A percentile compares a stretch with the other conserved stretches of the same genome.
These are phyloP conservation scores for Cyphotilapia sp. DNA, from an alignment of 2,113 vertebrate genomes.

Conservation along the genomic window DNA sequence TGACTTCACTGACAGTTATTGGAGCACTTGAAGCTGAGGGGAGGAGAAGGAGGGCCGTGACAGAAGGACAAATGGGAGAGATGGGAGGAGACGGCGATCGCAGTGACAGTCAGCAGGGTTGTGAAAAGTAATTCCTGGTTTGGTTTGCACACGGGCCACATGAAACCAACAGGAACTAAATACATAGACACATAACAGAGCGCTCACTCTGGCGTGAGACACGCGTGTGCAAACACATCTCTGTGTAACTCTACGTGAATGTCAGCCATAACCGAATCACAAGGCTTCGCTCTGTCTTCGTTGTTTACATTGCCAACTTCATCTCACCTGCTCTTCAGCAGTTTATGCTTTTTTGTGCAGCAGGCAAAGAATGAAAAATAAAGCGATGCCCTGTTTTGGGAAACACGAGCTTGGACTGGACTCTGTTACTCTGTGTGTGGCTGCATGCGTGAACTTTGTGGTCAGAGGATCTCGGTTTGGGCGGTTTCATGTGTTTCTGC, in stretches of 20 bases:
- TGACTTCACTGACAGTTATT: slow-evolving; percentile 64
- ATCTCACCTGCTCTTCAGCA: not conserved
- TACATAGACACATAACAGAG: not conserved
- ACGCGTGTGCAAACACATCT: not conserved
- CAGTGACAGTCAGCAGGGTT: not conserved
- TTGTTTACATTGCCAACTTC: not conserved
- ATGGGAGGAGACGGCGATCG: not conserved
- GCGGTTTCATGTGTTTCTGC: not conserved
- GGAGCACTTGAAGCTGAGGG: slow-evolving; percentile 44
- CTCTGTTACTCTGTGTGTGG: not conserved
- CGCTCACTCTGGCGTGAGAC: not conserved
- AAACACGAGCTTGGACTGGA: not conserved
- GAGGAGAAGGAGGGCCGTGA: slow-evolving; percentile 15
- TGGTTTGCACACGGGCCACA: not conserved
- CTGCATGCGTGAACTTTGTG: not conserved
- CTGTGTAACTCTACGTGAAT: not conserved
- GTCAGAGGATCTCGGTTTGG: not conserved
- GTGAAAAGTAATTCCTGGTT: slow-evolving; percentile 12
- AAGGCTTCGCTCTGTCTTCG: not conserved
- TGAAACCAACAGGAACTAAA: not conserved
- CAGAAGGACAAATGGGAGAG: slow-evolving; percentile 22
- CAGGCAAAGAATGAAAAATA: not conserved
- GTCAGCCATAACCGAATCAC: not conserved
- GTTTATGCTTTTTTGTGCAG: not conserved
- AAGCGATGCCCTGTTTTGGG: not conserved